These are phyloP conservation scores for Uria lomvia DNA, from an alignment of 2,113 vertebrate genomes.

Conservation along the genomic window DNA sequence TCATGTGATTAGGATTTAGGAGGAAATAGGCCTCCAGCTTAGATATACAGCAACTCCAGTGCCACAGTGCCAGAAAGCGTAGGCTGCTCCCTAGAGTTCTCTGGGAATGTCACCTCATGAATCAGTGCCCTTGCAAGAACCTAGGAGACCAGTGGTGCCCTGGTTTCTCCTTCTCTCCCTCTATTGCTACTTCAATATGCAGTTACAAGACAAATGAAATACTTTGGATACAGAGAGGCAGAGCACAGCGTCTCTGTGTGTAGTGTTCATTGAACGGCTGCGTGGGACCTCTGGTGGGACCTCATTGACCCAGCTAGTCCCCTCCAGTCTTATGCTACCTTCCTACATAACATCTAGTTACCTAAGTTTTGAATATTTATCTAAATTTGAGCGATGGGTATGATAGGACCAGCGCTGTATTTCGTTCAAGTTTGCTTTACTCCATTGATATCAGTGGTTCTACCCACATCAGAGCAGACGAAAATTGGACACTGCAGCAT, in stretches of 20 bases:
- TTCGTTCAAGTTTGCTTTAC: not conserved
- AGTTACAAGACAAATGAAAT: not conserved
- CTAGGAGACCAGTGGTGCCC: not conserved
- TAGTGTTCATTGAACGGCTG: not conserved
- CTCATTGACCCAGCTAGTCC: not conserved
- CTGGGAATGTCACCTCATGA: not conserved
- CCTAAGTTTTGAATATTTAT: not conserved
- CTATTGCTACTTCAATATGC: not conserved
- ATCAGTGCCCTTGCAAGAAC: not conserved
- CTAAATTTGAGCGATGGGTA: not conserved
- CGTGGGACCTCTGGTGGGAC: not conserved
- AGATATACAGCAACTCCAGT: not conserved
- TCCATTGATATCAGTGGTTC: not conserved
- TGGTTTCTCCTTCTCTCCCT: not conserved
- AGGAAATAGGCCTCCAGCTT: not conserved
- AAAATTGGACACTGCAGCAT: not conserved
- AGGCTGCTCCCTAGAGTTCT: not conserved
- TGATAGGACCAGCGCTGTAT: not conserved
- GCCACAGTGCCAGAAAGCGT: rapidly evolving
- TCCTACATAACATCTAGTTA: not conserved
- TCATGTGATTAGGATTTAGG: not conserved
- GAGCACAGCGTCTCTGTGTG: not conserved
- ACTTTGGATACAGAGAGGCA: not conserved
- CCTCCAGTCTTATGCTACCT: not conserved
- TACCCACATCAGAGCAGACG: not conserved